Conservation (phyloP, 1,140 invertebrate genomes). For the Drosophila subobscura region DNA sequence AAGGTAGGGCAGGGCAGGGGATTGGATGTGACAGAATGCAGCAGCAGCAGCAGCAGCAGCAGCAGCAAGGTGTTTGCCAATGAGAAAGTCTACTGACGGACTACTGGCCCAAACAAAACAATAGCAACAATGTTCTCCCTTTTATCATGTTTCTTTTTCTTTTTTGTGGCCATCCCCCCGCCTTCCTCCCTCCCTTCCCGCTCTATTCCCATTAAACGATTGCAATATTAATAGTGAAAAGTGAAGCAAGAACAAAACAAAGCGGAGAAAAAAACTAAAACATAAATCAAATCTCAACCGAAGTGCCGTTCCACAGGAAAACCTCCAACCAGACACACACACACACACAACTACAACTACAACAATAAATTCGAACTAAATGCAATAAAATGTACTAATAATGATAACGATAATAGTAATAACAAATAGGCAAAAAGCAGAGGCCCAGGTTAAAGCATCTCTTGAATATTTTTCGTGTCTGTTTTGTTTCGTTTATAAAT, state of each 20-base stretch:
- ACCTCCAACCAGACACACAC: not conserved
- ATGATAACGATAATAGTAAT: too few species aligned
- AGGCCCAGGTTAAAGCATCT: conserved; percentile 21
- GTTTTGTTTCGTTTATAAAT: conserved; percentile 50
- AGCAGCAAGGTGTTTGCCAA: too few species aligned
- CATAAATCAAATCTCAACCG: conserved; percentile 54
- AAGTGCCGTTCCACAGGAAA: conserved; percentile 56
- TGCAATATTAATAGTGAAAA: not conserved
- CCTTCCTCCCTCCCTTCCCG: too few species aligned
- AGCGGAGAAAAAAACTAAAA: conserved; percentile 19
- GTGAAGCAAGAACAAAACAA: not conserved
- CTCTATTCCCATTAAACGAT: not conserved
- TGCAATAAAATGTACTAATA: too few species aligned
- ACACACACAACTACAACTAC: conserved; percentile 5
- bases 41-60: too few species aligned
- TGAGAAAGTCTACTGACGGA: too few species aligned
- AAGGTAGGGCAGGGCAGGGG: not conserved
- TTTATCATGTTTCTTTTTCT: too few species aligned
- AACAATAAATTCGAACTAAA: not conserved
- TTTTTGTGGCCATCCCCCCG: too few species aligned
- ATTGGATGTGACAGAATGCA: too few species aligned
- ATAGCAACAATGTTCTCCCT: too few species aligned
- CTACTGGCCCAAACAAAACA: too few species aligned
- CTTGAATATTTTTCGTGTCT: conserved; percentile 31
- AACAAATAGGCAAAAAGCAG: conserved; percentile 35